Percentiles rank a stretch among this genome's conserved stretches.
Conservation (phyloP, 2,113 vertebrate species). For the Sylvia atricapilla region DNA sequence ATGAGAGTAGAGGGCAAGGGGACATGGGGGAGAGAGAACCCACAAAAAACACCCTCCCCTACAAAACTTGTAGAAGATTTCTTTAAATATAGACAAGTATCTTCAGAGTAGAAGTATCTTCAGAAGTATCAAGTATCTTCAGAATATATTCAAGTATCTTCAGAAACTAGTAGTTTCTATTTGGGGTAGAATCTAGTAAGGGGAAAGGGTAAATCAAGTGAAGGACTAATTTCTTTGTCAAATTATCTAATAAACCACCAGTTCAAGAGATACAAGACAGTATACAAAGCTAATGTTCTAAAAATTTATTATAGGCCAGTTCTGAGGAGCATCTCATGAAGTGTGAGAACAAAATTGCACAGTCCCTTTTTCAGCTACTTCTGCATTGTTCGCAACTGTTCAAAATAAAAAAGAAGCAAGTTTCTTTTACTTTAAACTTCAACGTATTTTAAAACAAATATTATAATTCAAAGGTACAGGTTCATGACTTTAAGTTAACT, state of each 20-base stretch:
- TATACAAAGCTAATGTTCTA: neutral
- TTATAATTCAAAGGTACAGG: neutral
- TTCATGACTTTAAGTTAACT: neutral
- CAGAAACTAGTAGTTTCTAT: neutral
- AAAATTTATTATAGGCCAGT: neutral
- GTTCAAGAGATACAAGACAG: neutral
- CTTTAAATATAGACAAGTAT: neutral
- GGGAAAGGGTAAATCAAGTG: neutral
- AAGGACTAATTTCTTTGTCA: neutral
- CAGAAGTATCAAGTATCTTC: neutral
- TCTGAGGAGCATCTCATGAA: neutral
- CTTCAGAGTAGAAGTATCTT: neutral
- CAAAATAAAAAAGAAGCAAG: neutral
- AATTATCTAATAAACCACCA: neutral
- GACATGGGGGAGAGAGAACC: neutral
- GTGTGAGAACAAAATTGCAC: neutral
- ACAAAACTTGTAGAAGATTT: neutral
- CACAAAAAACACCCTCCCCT: fast-evolving
- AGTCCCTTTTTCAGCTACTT: neutral
- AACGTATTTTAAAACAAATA: neutral
- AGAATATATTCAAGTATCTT: neutral
- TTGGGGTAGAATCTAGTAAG: neutral
- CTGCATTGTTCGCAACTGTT: neutral
- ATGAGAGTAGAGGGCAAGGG: neutral
- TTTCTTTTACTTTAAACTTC: neutral